A percentile compares a stretch with the other conserved stretches of the same genome.
phyloP scores from a whole-genome alignment of 2,113 vertebrate species.

The Tetrao urogallus region DNA sequence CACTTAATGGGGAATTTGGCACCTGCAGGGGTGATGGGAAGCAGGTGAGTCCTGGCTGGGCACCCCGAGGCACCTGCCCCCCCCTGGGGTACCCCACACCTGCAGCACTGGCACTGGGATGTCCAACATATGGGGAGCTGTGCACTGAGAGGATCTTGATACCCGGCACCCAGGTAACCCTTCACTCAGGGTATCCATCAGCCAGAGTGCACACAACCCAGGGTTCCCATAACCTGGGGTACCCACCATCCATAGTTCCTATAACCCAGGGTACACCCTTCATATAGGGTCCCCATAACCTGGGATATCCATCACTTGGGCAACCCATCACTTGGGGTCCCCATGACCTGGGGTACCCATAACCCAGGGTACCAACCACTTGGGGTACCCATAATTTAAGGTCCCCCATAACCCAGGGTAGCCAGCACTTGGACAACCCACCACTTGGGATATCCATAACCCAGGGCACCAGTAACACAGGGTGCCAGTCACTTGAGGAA shows the following conservation, averaged over 20 bases:
- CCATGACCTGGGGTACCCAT: accelerated
- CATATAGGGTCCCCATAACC: accelerated
- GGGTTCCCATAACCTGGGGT: neutral
- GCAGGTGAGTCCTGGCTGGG: neutral
- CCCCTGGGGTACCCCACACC: accelerated
- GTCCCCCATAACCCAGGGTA: accelerated
- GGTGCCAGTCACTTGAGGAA: accelerated
- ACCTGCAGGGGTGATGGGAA: constrained; percentile 73
- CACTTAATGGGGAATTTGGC: constrained; percentile 99
- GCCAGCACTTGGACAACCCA: too few species aligned
- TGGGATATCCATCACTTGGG: accelerated
- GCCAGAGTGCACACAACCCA: too few species aligned
- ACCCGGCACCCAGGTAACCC: too few species aligned
- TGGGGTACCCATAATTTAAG: accelerated
- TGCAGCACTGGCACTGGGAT: neutral
- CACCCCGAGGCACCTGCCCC: neutral
- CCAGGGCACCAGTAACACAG: accelerated
- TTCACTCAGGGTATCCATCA: too few species aligned
- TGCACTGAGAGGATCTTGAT: too few species aligned
- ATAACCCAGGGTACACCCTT: too few species aligned
- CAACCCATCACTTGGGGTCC: accelerated
- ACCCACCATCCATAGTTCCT: too few species aligned
- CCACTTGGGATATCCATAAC: neutral
- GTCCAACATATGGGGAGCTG: neutral
- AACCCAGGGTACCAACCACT: accelerated